Conservation (phyloP, 2,113 vertebrate genomes). For the Macroglossus sobrinus region DNA sequence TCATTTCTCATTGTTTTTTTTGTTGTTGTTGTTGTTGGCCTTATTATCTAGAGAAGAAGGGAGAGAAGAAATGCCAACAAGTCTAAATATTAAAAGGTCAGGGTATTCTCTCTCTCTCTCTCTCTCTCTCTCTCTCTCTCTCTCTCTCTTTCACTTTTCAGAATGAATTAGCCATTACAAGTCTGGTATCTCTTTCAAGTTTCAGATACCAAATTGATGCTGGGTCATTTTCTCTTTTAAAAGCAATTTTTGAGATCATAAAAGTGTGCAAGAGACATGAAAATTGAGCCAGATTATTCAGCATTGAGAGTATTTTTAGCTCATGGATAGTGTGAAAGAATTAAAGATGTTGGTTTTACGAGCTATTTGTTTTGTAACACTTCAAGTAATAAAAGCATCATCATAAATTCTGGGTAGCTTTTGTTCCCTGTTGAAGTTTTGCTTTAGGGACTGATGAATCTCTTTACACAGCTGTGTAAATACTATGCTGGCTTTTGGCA, state of each 20-base stretch:
- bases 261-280: not conserved
- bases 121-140: no score
- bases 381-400: not conserved
- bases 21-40: no score
- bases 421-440: not conserved
- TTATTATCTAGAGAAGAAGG: conserved; percentile 5
- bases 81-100: conserved; percentile 28
- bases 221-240: conserved; percentile 27
- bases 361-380: conserved; percentile 15
- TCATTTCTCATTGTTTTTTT: not conserved
- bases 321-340: not conserved
- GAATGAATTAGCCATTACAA: not conserved
- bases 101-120: not conserved
- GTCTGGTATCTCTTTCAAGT: not conserved
- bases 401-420: conserved; percentile 17
- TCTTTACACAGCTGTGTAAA: conserved; percentile 43
- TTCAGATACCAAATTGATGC: conserved; percentile 17
- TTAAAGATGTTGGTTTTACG: not conserved
- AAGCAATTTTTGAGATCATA: conserved; percentile 26
- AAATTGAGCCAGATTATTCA: not conserved
- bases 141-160: not conserved
- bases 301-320: conserved; percentile 15
- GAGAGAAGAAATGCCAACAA: conserved; percentile 33
- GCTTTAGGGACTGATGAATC: not conserved
- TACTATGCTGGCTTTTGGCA: conserved; percentile 1